A percentile compares a stretch with the other conserved stretches of the same genome.
phyloP scores from a whole-genome alignment of 2,888 invertebrate genomes.

The Trilocha varians region DNA sequence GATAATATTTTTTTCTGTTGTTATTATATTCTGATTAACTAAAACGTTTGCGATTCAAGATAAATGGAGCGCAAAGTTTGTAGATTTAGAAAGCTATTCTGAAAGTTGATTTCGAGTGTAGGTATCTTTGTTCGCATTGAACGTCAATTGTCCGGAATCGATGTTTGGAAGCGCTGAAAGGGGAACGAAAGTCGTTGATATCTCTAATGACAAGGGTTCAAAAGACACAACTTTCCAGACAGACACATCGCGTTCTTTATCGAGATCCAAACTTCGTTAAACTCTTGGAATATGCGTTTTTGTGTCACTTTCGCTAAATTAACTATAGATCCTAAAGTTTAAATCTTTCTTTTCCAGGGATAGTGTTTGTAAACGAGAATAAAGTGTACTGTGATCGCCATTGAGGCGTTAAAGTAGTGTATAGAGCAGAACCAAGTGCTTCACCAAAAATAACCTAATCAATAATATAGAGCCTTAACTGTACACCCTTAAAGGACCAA shows the following conservation, averaged over 20 bases:
- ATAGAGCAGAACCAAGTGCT: conserved; percentile 21
- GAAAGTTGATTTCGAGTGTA: neutral
- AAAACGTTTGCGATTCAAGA: neutral
- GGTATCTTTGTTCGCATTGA: neutral
- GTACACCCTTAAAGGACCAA: conserved; percentile 62
- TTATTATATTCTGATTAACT: conserved; percentile 6
- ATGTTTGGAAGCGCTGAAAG: conserved; percentile 13
- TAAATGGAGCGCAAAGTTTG: neutral
- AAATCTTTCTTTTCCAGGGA: neutral
- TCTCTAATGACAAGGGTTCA: conserved; percentile 14
- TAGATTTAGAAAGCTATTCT: neutral
- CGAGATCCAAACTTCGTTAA: neutral
- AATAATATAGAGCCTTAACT: conserved; percentile 50
- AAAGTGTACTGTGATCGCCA: conserved; percentile 57
- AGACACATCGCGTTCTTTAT: neutral
- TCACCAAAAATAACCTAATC: conserved; percentile 51
- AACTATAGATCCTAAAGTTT: neutral
- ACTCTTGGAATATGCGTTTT: neutral
- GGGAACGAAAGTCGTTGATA: neutral
- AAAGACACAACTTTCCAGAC: neutral
- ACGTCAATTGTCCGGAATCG: conserved; percentile 11
- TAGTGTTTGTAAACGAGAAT: conserved; percentile 17
- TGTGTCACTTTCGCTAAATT: neutral
- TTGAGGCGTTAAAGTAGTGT: conserved; percentile 52
- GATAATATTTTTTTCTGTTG: conserved; percentile 18